A percentile compares a stretch with the other conserved stretches of the same genome.
phyloP scores from a whole-genome alignment of 2,888 invertebrate species.

The Acronicta alni region DNA sequence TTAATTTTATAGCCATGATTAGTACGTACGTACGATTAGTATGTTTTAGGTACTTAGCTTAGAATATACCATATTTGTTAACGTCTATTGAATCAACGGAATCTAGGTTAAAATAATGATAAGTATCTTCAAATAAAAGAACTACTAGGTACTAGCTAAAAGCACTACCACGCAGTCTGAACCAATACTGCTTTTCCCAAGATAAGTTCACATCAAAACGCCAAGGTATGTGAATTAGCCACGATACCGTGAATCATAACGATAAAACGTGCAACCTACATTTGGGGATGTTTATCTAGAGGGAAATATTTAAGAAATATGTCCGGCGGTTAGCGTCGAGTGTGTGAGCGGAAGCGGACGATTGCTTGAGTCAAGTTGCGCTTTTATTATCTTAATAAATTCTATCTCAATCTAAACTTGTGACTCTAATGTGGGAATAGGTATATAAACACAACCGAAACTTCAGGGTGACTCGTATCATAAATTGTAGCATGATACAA shows the following conservation, averaged over 20 bases:
- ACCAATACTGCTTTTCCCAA: conserved; percentile 3
- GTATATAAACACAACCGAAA: conserved; percentile 43
- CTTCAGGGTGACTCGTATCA: conserved; percentile 15
- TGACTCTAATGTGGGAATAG: conserved; percentile 53
- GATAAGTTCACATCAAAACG: background rate
- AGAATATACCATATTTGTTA: no score
- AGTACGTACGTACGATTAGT: no score
- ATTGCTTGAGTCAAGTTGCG: conserved; percentile 73
- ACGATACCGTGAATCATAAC: conserved; percentile 22
- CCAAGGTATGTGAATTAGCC: conserved; percentile 14
- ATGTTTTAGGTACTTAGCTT: no score
- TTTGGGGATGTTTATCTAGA: conserved; percentile 43
- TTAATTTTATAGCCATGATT: no score
- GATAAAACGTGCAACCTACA: conserved; percentile 25
- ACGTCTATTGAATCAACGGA: no score
- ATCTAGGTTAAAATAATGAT: no score
- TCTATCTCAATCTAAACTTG: conserved; percentile 56
- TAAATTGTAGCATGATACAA: conserved; percentile 22
- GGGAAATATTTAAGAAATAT: conserved; percentile 43
- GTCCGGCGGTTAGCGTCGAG: conserved; percentile 16
- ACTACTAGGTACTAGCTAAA: no score
- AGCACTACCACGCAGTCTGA: background rate
- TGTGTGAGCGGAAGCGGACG: conserved; percentile 71
- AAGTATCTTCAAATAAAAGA: background rate
- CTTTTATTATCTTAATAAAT: conserved; percentile 60